Evolutionary conservation across 1,140 invertebrate genomes (phyloP), one percentile per base, ranked within the genome.

Genomic region (Steinernema khuongi): DNA sequence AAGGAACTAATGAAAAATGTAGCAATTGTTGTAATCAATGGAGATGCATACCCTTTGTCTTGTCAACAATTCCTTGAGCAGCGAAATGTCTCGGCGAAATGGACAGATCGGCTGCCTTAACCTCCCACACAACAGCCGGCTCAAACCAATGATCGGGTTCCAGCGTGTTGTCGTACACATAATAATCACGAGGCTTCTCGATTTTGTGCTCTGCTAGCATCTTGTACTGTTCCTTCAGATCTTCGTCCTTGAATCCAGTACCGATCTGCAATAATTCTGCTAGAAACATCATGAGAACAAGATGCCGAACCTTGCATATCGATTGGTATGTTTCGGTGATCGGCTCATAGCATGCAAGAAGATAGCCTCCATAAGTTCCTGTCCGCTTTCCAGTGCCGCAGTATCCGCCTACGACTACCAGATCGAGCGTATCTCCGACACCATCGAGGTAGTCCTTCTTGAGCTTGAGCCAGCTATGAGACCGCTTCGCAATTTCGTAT

Each of bases 371-470:
- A 87, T 94, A 99, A 31, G 89, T 90, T 2, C 95, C 96, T 1
- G 94, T 92, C 74, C 96, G 88, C 86, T 96, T 97, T 1, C 96
- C 97, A 81, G 92, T 92, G 0, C 97, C 97, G 43, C 90, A 87
- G 87, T 94, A 99, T 0, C 92, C 96, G 73, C 96, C 97, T 73
- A 99, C 92, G 0, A 98, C 94, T 2, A 98, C 94, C 4, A 90
- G 89, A 88, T 96, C 94, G 33, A 97, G 86, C 0, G 93, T 96
- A 86, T 97, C 94, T 0, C 94, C 94, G 18, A 94, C 91, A 60
- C 94, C 93, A 31, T 97, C 94, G 72, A 98, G 87, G 87, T 98
- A 97, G 88, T 97, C 95, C 85, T 98, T 98, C 86, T 99, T 98
- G 60, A 98, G 85, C 89, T 89, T 81, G 29, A 83, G 71, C 81